Base-by-base conservation (phyloP, 2,888 invertebrate species). In the Pyrochroa serraticornis region DNA sequence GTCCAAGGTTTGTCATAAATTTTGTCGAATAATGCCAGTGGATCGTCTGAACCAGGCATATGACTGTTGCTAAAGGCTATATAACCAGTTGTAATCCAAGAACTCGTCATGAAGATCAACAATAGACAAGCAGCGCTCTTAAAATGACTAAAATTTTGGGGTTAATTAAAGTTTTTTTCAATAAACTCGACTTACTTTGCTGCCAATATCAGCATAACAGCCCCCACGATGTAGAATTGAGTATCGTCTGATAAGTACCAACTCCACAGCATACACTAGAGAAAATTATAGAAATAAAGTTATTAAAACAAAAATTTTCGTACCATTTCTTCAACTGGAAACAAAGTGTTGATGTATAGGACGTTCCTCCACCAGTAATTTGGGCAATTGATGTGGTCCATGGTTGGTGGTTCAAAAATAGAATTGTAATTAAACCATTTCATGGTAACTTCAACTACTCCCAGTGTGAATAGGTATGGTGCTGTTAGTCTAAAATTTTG, bases 1-100 rank as follows among this genome's bases (percentile, higher is more conserved):
- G 93, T 93, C 92, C 93, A 93, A 1, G 93, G 93, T 77, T 93
- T 93, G 79, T 93, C 93, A 77, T 93, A 93, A 67, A 93, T 90
- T 81, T 92, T 91, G 78, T 93, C 93, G 76, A 93, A 93, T 46
- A 92, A 82, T 0, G 91, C 91, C 74, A 93, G 81, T 0, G 92
- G 92, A 75, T 93, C 93, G 70, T 92, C 91, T 9, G 86, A 85
- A 77, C 81, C 84, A 6, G 92, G 92, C 74, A 89, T 85, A 77
- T 92, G 92, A 67, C 91, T 88, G 75, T 90, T 90, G 66, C 84
- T 85, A 76, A 87, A 88, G 0, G 93, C 91, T 36, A 93, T 88
- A 73, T 89, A 87, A 31, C 88, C 92, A 0, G 93, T 93, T 0
- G 91, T 92, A 57, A 87, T 75, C 82, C 92, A 90, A 0, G 93